Conservation (phyloP, 2,797 vertebrate species). For the Arvicola amphibius region DNA sequence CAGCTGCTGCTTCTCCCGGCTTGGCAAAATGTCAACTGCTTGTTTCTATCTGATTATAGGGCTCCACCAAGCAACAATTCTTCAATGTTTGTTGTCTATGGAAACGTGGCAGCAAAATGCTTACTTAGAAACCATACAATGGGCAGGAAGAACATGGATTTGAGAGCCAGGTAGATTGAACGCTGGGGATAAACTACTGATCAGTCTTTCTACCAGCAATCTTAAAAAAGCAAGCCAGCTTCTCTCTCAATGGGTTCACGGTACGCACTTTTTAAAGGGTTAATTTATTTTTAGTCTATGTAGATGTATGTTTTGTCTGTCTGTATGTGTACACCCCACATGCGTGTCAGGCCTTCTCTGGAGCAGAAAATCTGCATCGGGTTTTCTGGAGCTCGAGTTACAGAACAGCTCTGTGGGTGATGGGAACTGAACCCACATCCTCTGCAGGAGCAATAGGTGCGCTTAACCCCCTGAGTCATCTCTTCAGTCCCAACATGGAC, state of each 20-base stretch:
- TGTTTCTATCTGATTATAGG: not conserved
- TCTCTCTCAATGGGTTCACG: not conserved
- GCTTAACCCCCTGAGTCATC: not conserved
- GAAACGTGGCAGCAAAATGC: not conserved
- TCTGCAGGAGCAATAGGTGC: not conserved
- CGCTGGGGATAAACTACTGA: not conserved
- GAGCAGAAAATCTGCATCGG: not conserved
- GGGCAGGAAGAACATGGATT: not conserved
- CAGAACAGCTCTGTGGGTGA: not conserved
- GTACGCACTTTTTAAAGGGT: not conserved
- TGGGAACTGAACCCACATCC: not conserved
- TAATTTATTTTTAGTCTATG: not conserved
- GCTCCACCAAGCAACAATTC: not conserved
- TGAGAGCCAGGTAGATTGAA: not conserved
- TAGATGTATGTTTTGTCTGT: not conserved
- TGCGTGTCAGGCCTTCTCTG: not conserved
- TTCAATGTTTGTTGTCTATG: not conserved
- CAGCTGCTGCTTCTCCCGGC: not conserved
- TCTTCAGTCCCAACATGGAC: not conserved
- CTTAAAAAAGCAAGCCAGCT: not conserved
- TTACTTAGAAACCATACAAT: not conserved
- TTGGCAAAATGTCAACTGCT: not conserved
- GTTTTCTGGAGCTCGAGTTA: not conserved
- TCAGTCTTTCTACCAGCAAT: not conserved
- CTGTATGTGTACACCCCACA: not conserved